phyloP scores from a whole-genome alignment of 2,113 vertebrate genomes.

The Atherinomorus stipes region DNA sequence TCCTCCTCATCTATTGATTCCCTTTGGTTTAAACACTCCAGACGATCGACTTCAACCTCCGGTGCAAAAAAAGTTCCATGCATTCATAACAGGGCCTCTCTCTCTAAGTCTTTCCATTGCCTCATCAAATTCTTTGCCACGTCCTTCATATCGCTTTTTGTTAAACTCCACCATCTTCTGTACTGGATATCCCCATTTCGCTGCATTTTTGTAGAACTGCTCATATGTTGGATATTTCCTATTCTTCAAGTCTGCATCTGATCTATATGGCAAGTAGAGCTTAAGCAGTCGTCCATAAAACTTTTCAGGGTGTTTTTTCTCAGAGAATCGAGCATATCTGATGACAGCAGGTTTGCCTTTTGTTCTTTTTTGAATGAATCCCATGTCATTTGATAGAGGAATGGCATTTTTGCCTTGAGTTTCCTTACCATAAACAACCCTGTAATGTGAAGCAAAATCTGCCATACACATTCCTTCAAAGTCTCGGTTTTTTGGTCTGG shows the following conservation, averaged over 20 bases:
- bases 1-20: too few species aligned
- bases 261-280: neutral
- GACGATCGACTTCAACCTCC: accelerated
- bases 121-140: neutral
- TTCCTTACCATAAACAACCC: neutral
- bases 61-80: conserved; percentile 3
- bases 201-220: neutral
- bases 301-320: neutral
- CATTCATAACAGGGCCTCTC: neutral
- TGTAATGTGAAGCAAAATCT: conserved; percentile 1
- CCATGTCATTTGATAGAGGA: neutral
- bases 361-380: neutral
- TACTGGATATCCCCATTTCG: neutral
- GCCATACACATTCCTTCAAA: neutral
- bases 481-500: accelerated
- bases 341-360: neutral
- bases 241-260: neutral
- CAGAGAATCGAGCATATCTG: neutral
- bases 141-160: accelerated
- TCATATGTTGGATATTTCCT: neutral
- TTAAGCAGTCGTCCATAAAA: neutral
- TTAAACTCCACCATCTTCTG: neutral
- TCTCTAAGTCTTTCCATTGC: neutral
- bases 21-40: neutral
- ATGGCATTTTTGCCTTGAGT: neutral